Evolutionary conservation across 2,797 vertebrate species (phyloP).

Genomic region (Thamnophis elegans): DNA sequence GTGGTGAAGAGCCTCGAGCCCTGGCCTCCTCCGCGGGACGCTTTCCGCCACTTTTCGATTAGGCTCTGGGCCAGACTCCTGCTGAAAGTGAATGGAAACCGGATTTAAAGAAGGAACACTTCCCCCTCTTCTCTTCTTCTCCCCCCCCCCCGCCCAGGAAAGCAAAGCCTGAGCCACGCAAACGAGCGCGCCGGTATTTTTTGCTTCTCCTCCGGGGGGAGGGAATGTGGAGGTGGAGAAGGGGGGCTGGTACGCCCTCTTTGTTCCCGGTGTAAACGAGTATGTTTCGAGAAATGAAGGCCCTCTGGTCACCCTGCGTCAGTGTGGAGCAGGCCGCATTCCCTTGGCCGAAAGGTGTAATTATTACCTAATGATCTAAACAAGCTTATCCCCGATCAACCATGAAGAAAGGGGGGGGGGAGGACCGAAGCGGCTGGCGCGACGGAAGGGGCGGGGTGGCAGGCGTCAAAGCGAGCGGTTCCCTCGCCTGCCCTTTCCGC

Average conservation of each 20-base stretch:
- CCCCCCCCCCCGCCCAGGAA: fast-evolving
- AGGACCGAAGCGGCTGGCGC: neutral
- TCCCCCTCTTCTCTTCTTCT: no score
- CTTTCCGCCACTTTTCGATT: neutral
- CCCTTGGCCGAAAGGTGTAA: neutral
- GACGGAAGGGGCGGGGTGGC: neutral
- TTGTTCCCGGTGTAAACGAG: neutral
- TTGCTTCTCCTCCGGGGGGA: neutral
- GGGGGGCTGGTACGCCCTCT: no score
- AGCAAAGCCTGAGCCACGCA: neutral
- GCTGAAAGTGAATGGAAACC: neutral
- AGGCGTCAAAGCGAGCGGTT: neutral
- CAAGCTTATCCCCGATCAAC: neutral
- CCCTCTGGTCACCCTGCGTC: neutral
- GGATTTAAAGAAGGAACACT: neutral
- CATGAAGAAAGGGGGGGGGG: neutral
- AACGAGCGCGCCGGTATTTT: neutral
- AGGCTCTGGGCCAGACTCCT: neutral
- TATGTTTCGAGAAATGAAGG: neutral
- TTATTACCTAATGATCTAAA: neutral
- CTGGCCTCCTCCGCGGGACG: no score
- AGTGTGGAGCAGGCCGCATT: neutral
- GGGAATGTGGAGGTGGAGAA: neutral
- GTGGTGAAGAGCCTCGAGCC: no score
- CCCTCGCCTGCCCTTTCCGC: neutral